phyloP scores from a whole-genome alignment of 2,888 invertebrate genomes.

The Pilophorus perplexus region DNA sequence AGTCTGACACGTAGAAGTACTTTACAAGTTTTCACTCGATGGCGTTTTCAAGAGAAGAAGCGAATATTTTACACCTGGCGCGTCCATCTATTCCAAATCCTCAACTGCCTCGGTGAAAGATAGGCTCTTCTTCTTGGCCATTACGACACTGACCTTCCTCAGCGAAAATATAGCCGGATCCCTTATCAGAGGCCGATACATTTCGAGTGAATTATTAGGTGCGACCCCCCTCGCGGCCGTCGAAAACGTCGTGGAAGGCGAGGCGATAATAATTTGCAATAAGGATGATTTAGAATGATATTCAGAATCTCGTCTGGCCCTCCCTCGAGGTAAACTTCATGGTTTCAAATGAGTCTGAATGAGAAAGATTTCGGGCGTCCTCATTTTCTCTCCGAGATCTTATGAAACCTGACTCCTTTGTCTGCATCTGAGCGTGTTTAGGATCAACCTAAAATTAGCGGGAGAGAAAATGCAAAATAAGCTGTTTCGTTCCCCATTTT shows the following conservation, averaged over 20 bases:
- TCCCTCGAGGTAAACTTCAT: not conserved
- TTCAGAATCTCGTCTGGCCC: not conserved
- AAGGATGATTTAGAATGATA: constrained; percentile 30
- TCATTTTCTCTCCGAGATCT: not conserved
- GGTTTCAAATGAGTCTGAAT: not conserved
- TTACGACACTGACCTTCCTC: no score
- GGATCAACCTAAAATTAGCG: no score
- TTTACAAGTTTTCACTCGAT: no score
- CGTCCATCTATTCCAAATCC: no score
- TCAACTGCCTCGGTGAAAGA: no score
- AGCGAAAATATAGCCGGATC: constrained; percentile 14
- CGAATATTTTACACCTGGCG: no score
- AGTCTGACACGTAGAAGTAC: no score
- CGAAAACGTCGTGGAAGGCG: constrained; percentile 10
- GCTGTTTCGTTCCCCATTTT: no score
- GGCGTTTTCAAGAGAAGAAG: no score
- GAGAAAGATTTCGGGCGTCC: constrained; percentile 2
- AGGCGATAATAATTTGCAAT: constrained; percentile 32
- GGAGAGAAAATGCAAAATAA: no score
- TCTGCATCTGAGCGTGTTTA: no score
- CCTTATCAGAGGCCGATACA: constrained; percentile 21
- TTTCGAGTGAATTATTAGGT: constrained; percentile 22
- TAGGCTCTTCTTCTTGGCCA: no score
- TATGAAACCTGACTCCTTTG: not conserved
- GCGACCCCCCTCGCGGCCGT: constrained; percentile 25